Evolutionary conservation across 2,797 vertebrate species (phyloP).

Genomic region (Onychomys torridus): DNA sequence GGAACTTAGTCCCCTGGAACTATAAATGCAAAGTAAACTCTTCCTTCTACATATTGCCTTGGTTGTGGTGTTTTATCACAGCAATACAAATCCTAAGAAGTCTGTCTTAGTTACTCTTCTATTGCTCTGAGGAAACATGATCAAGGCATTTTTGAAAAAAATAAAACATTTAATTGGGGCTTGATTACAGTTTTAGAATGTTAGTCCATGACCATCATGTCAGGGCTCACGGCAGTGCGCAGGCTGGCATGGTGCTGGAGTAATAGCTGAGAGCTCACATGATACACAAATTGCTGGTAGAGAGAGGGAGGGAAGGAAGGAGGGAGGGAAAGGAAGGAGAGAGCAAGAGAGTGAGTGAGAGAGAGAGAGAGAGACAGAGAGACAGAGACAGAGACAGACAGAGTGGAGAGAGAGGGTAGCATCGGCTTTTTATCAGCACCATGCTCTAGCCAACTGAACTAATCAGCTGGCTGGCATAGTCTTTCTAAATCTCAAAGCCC

Average conservation of each 20-base stretch:
- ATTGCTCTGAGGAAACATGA: not conserved
- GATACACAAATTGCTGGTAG: not conserved
- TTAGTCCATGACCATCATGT: not conserved
- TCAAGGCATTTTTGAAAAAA: not conserved
- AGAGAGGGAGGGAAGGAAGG: not conserved
- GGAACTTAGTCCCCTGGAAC: not conserved
- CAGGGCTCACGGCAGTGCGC: not conserved
- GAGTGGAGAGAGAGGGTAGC: not conserved
- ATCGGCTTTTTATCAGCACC: not conserved
- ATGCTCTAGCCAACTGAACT: too few relatives aligned
- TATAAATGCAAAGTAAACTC: not conserved
- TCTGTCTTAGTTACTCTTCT: not conserved
- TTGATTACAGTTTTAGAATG: not conserved
- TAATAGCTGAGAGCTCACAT: not conserved
- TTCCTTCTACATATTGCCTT: not conserved
- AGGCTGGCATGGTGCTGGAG: not conserved
- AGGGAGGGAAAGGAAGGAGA: too few relatives aligned
- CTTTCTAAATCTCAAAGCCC: not conserved
- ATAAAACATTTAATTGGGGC: not conserved
- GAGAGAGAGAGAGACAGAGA: too few relatives aligned
- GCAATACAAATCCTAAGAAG: not conserved
- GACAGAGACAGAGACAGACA: too few relatives aligned
- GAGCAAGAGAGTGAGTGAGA: too few relatives aligned
- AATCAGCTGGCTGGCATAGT: not conserved
- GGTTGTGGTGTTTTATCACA: not conserved